Evolutionary conservation across 1,140 invertebrate genomes (phyloP).

Genomic region (Drosophila fuyamai): DNA sequence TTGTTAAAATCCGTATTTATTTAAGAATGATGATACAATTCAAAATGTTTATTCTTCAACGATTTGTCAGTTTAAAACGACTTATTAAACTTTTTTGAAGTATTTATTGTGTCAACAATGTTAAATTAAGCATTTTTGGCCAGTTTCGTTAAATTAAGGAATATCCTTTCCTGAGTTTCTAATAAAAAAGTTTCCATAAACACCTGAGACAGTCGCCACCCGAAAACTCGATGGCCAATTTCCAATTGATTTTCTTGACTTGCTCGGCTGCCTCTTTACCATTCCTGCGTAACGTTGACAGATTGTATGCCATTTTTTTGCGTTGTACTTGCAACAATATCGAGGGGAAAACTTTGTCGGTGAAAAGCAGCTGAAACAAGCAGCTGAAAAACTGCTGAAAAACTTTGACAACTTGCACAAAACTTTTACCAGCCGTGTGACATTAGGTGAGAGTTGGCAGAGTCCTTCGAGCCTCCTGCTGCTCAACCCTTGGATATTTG

Average conservation of each 20-base stretch:
- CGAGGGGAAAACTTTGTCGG: constrained; percentile 62
- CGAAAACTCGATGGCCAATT: constrained; percentile 52
- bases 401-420: constrained; percentile 68
- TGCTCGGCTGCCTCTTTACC: constrained; percentile 18
- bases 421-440: constrained; percentile 73
- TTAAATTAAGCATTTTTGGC: not conserved
- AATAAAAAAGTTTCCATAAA: constrained; percentile 78
- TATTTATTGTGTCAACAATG: too few species aligned
- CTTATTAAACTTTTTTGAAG: too few species aligned
- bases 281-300: constrained; percentile 65
- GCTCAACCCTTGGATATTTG: constrained; percentile 42
- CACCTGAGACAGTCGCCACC: constrained; percentile 61
- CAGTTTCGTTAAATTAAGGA: constrained; percentile 1
- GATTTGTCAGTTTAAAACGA: too few species aligned
- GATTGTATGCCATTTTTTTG: constrained; percentile 82
- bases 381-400: constrained; percentile 67
- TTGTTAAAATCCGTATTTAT: too few species aligned
- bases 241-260: constrained; percentile 75
- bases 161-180: constrained; percentile 55
- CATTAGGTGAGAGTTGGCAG: constrained; percentile 62
- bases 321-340: constrained; percentile 77
- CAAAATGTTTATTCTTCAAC: too few species aligned
- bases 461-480: constrained; percentile 10
- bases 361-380: constrained; percentile 78
- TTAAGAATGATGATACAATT: too few species aligned